Base-by-base conservation (phyloP, 2,888 invertebrate species). In the Caenorhabditis sp. region DNA sequence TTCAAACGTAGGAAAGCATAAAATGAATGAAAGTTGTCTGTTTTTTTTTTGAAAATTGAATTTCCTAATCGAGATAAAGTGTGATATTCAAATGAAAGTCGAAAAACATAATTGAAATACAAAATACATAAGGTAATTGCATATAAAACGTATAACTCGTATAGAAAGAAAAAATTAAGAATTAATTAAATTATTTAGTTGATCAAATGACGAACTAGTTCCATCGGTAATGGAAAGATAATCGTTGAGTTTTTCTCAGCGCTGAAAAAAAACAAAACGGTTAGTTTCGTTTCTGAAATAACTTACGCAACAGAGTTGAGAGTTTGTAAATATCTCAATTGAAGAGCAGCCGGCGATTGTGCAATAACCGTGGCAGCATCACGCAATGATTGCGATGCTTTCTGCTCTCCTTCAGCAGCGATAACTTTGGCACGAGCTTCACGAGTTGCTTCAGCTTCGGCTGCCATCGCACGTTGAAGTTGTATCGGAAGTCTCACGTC, bases 381-480 rank as follows among this genome's bases (percentile, higher is more conserved):
- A 67, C 95, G 92, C 51, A 97, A 90, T 0, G 97, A 95, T 36
- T 94, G 90, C 17, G 96, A 95, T 1, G 97, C 96, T 67, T 86
- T 86, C 63, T 86, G 84, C 88, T 97, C 97, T 36, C 97, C 97
- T 88, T 97, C 97, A 5, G 96, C 96, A 0, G 95, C 95, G 81
- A 96, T 95, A 0, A 73, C 73, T 73, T 85, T 86, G 1, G 85
- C 85, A 24, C 83, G 65, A 12, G 95, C 95, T 88, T 95, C 95
- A 50, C 95, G 91, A 0, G 95, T 93, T 0, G 95, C 95, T 85
- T 95, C 95, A 0, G 95, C 95, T 89, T 95, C 95, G 0, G 95
- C 95, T 0, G 95, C 95, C 95, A 95, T 95, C 0, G 95, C 95
- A 60, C 95, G 91, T 88, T 95, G 95, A 62, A 95, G 90, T 88